These are phyloP conservation scores for Drosophila mercatorum DNA, from an alignment of 2,888 invertebrate genomes.

Conservation along the genomic window DNA sequence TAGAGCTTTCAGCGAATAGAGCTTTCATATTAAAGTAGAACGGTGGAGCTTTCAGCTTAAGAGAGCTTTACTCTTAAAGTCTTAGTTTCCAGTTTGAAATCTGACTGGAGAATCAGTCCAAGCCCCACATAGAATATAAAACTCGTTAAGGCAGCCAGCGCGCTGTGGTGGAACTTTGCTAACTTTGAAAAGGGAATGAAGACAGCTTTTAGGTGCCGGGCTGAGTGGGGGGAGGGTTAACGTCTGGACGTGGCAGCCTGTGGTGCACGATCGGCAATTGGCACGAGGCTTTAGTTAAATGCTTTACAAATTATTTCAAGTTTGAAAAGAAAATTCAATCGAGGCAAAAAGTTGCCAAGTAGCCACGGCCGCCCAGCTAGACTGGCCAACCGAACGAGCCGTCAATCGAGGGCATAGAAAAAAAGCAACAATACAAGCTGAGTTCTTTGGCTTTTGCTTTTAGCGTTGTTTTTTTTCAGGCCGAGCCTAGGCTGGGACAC, in stretches of 20 bases:
- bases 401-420: background rate
- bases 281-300: conserved; percentile 44
- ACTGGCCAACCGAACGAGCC: background rate
- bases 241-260: conserved; percentile 2
- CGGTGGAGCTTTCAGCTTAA: background rate
- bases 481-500: conserved; percentile 22
- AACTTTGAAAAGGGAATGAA: background rate
- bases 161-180: background rate
- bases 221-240: background rate
- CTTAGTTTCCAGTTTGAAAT: background rate
- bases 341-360: conserved; percentile 53
- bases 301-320: conserved; percentile 55
- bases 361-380: conserved; percentile 5
- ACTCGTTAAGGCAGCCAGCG: background rate
- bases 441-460: conserved; percentile 30
- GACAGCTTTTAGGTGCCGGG: background rate
- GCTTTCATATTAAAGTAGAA: background rate
- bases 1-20: background rate
- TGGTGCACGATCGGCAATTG: conserved; percentile 44
- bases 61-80: background rate
- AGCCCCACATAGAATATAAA: background rate
- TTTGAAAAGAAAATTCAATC: conserved; percentile 59
- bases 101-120: background rate
- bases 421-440: conserved; percentile 8
- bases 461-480: conserved; percentile 32